phyloP scores from a whole-genome alignment of 2,797 vertebrate genomes.

The Sebastes elongatus region DNA sequence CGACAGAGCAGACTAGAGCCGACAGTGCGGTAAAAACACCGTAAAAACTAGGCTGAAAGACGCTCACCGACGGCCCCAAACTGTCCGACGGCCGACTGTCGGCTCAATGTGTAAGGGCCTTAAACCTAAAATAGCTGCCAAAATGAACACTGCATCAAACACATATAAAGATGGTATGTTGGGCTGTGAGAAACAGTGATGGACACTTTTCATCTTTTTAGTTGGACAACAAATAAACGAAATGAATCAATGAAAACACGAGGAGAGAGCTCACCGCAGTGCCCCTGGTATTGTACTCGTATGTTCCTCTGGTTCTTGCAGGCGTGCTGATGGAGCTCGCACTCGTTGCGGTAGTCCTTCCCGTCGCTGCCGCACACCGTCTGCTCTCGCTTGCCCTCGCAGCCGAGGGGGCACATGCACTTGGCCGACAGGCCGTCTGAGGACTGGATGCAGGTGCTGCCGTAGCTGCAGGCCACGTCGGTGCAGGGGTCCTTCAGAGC shows the following conservation, averaged over 20 bases:
- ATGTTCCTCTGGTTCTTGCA: constrained; percentile 91
- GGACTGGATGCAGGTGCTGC: constrained; percentile 92
- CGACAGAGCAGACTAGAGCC: too few species aligned
- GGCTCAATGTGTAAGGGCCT: too few species aligned
- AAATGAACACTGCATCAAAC: not conserved
- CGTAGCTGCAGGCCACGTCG: constrained; percentile 91
- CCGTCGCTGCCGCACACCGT: constrained; percentile 93
- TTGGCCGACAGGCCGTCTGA: constrained; percentile 88
- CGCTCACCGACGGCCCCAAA: too few species aligned
- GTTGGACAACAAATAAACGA: too few species aligned
- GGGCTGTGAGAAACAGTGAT: not conserved
- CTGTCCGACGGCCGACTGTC: too few species aligned
- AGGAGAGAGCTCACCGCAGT: constrained; percentile 87
- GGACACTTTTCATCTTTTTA: not conserved
- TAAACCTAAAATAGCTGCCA: too few species aligned
- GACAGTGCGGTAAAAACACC: too few species aligned
- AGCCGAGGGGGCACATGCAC: constrained; percentile 91
- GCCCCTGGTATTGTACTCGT: constrained; percentile 87
- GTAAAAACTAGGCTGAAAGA: too few species aligned
- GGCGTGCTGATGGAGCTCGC: constrained; percentile 89
- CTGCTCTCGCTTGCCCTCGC: constrained; percentile 72
- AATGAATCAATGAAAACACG: not conserved
- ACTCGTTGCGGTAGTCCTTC: constrained; percentile 89
- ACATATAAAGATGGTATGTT: too few species aligned
- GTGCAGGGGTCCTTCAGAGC: constrained; percentile 92